A percentile compares a stretch with the other conserved stretches of the same genome.
phyloP scores from a whole-genome alignment of 2,113 vertebrate species.

The Rhynchomys soricoides region DNA sequence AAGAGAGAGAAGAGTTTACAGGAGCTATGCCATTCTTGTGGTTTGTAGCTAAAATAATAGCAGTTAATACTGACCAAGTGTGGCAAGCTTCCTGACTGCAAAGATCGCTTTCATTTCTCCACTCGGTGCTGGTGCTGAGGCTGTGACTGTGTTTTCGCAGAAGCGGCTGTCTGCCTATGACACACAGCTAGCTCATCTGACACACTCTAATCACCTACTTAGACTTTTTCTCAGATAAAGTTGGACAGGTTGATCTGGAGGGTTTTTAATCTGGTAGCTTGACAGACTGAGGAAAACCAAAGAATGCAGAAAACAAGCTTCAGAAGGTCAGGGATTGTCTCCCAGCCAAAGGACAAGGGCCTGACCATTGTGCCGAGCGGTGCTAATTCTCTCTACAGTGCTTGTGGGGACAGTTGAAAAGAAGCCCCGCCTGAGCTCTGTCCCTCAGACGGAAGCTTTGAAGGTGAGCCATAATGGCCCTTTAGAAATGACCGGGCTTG shows the following conservation, averaged over 20 bases:
- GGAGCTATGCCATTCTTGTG: background rate
- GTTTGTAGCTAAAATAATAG: slow-evolving; percentile 16
- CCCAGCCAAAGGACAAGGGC: slow-evolving; percentile 79
- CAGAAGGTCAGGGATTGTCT: slow-evolving; percentile 85
- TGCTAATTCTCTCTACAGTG: slow-evolving; percentile 85
- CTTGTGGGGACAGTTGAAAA: slow-evolving; percentile 85
- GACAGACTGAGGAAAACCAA: slow-evolving; percentile 73
- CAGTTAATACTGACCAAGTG: background rate
- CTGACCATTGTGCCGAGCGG: slow-evolving; percentile 82
- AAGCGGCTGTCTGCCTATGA: slow-evolving; percentile 77
- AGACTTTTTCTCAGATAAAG: slow-evolving; percentile 63
- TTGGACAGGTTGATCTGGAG: slow-evolving; percentile 78
- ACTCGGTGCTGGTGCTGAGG: slow-evolving; percentile 72
- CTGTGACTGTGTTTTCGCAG: slow-evolving; percentile 66
- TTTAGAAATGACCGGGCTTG: slow-evolving; percentile 84
- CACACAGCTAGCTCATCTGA: slow-evolving; percentile 75
- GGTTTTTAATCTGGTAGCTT: slow-evolving; percentile 75
- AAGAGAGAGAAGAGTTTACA: background rate
- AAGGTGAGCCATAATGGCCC: slow-evolving; percentile 83
- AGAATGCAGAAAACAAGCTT: slow-evolving; percentile 76
- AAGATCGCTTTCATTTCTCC: background rate
- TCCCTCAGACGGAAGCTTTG: slow-evolving; percentile 83
- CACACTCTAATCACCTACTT: slow-evolving; percentile 69
- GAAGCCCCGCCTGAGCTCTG: slow-evolving; percentile 83
- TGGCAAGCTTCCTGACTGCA: background rate